Conservation (phyloP, 1,140 invertebrate genomes). For the Subanguina moxae region DNA sequence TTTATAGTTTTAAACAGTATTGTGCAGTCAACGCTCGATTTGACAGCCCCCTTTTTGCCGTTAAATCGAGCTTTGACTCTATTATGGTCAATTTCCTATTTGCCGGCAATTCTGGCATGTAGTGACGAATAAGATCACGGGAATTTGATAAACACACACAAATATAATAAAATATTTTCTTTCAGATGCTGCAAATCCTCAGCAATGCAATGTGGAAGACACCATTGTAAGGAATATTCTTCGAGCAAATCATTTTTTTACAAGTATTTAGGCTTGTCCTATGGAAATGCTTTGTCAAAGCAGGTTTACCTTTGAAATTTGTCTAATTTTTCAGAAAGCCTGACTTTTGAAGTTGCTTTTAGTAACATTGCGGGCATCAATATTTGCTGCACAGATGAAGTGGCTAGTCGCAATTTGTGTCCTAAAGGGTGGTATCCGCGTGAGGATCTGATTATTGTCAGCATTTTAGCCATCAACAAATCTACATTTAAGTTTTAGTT, state of each 20-base stretch:
- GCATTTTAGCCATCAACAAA: too few relatives aligned
- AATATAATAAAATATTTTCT: too few relatives aligned
- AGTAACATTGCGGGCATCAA: conserved; percentile 44
- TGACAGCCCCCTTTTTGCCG: too few relatives aligned
- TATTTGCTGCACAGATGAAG: conserved; percentile 35
- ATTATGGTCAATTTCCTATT: too few relatives aligned
- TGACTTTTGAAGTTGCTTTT: background rate
- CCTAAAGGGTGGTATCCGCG: conserved; percentile 29
- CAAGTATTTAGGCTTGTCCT: conserved; percentile 9
- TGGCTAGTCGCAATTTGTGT: conserved; percentile 22
- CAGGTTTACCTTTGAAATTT: background rate
- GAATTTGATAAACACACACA: too few relatives aligned
- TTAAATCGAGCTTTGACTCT: too few relatives aligned
- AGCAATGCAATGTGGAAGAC: conserved; percentile 38
- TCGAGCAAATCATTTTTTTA: background rate
- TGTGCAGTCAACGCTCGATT: too few relatives aligned
- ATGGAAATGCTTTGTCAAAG: conserved; percentile 17
- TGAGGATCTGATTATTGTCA: conserved; percentile 27
- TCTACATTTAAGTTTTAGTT: conserved; percentile 26
- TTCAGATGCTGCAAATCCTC: conserved; percentile 34
- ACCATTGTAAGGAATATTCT: conserved; percentile 27
- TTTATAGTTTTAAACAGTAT: too few relatives aligned
- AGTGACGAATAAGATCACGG: too few relatives aligned
- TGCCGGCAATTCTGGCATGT: too few relatives aligned
- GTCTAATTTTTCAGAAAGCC: background rate